These are phyloP conservation scores for Indri indri DNA, from an alignment of 2,113 vertebrate genomes.

Conservation along the genomic window DNA sequence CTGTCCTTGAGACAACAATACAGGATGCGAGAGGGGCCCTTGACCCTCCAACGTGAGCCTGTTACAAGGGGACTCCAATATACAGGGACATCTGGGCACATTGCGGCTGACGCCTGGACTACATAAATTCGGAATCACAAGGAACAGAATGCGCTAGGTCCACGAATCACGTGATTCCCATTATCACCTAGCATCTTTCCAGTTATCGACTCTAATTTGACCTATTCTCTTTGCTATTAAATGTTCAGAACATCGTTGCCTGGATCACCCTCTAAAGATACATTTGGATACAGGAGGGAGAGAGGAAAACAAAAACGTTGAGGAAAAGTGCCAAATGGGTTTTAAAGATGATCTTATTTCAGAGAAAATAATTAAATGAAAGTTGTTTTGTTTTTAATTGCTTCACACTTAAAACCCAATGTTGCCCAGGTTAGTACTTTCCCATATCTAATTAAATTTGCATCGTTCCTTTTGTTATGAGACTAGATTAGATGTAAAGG, in stretches of 20 bases:
- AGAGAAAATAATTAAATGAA: conserved; percentile 21
- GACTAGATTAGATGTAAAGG: neutral
- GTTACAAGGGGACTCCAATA: fast-evolving
- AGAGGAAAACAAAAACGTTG: neutral
- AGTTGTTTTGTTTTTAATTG: conserved; percentile 5
- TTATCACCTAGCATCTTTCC: neutral
- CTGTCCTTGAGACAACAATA: fast-evolving
- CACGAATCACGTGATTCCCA: fast-evolving
- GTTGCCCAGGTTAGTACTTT: neutral
- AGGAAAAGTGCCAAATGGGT: neutral
- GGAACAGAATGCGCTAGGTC: neutral
- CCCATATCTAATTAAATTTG: neutral
- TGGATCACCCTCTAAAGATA: neutral
- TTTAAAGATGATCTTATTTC: conserved; percentile 11
- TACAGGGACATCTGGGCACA: fast-evolving
- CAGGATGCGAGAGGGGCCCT: fast-evolving
- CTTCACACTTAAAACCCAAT: neutral
- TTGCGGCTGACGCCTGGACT: fast-evolving
- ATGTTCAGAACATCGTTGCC: fast-evolving
- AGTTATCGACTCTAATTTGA: neutral
- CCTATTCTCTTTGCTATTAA: neutral
- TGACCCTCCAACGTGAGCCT: fast-evolving
- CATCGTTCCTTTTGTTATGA: neutral
- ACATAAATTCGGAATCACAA: neutral
- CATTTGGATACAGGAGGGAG: neutral